phyloP scores from a whole-genome alignment of 1,140 invertebrate species.

The Hermetia illucens region DNA sequence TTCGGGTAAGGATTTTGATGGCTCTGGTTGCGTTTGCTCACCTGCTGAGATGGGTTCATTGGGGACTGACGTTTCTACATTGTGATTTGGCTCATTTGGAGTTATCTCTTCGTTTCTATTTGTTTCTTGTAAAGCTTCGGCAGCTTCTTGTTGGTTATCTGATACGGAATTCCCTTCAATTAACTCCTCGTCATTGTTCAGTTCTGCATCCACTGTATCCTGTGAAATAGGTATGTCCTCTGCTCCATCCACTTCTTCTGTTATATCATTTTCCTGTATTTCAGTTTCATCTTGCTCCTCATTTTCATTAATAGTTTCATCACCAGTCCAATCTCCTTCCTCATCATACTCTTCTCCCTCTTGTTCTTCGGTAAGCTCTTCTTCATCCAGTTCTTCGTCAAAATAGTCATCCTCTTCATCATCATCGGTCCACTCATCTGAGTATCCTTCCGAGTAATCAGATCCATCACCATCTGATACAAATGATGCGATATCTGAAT shows the following conservation, averaged over 20 bases:
- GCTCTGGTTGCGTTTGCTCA: not conserved
- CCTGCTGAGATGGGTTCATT: too few species aligned
- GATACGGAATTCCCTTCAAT: too few species aligned
- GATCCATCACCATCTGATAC: conserved; percentile 33
- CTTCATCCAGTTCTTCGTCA: conserved; percentile 22
- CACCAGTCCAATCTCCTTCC: conserved; percentile 16
- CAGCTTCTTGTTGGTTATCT: not conserved
- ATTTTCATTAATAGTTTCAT: conserved; percentile 14
- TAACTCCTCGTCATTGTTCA: conserved; percentile 7
- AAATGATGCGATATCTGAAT: conserved; percentile 39
- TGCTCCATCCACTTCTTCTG: conserved; percentile 16
- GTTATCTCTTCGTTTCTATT: too few species aligned
- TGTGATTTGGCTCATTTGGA: too few species aligned
- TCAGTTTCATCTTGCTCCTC: conserved; percentile 25
- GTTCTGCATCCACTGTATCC: conserved; percentile 10
- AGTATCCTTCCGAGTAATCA: conserved; percentile 30
- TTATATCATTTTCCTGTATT: conserved; percentile 15
- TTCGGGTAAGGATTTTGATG: not conserved
- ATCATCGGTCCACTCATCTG: conserved; percentile 29
- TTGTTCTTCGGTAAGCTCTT: conserved; percentile 27
- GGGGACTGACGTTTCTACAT: not conserved
- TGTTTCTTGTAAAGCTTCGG: too few species aligned
- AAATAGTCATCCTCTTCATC: conserved; percentile 34
- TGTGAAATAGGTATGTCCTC: not conserved
- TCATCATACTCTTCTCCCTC: conserved; percentile 37